Conservation (phyloP, 2,797 vertebrate genomes). For the Mus caroli region DNA sequence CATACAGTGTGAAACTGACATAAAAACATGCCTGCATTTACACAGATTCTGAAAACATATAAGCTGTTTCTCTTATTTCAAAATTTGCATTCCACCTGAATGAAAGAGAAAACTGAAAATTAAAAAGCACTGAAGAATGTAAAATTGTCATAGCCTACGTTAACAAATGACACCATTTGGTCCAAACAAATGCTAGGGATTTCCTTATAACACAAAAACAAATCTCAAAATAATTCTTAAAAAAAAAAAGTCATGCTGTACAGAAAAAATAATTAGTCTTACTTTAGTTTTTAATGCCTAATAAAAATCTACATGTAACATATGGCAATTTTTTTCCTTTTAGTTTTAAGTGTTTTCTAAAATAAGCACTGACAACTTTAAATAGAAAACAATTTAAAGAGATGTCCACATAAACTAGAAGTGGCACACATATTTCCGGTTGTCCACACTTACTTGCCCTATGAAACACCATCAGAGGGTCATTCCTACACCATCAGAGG, state of each 20-base stretch:
- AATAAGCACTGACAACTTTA: conserved; percentile 22
- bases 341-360: conserved; percentile 17
- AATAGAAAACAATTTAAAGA: not conserved
- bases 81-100: not conserved
- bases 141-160: not conserved
- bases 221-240: not conserved
- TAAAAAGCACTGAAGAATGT: not conserved
- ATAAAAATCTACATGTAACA: not conserved
- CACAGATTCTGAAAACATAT: conserved; percentile 22
- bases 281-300: not conserved
- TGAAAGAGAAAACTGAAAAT: not conserved
- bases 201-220: not conserved
- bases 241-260: not conserved
- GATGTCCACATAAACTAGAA: not conserved
- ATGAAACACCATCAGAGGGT: not conserved
- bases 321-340: not conserved
- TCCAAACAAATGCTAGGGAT: conserved; percentile 37
- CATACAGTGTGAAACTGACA: not conserved
- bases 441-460: not conserved
- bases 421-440: not conserved
- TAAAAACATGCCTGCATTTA: conserved; percentile 19
- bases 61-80: not conserved
- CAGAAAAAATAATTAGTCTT: not conserved
- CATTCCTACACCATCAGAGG: not conserved
- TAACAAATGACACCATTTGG: not conserved